These are phyloP conservation scores for Tetragnatha versicolor DNA, from an alignment of 1,140 invertebrate species.

Conservation along the genomic window DNA sequence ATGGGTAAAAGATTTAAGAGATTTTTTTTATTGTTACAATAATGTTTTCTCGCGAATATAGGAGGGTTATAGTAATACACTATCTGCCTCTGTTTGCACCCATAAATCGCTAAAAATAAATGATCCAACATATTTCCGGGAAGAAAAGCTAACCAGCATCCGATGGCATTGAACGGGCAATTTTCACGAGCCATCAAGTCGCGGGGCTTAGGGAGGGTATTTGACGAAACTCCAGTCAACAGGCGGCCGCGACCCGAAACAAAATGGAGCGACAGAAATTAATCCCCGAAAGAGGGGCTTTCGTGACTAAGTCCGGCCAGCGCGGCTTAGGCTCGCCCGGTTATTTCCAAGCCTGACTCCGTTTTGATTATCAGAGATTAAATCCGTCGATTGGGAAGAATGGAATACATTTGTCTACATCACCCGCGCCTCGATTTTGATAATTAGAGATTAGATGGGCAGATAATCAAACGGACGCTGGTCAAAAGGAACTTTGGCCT, in stretches of 20 bases:
- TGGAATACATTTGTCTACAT: not conserved
- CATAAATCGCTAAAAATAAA: not conserved
- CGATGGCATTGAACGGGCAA: too few relatives aligned
- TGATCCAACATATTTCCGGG: not conserved
- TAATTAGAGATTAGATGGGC: too few relatives aligned
- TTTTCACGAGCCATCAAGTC: constrained; percentile 4
- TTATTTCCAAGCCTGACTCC: not conserved
- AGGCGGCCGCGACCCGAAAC: constrained; percentile 5
- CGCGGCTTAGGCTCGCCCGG: not conserved
- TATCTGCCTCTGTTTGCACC: not conserved
- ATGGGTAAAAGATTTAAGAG: too few relatives aligned
- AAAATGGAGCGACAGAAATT: constrained; percentile 38
- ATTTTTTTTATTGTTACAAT: too few relatives aligned
- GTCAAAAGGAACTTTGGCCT: too few relatives aligned
- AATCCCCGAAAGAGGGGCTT: constrained; percentile 41
- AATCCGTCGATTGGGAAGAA: constrained; percentile 1
- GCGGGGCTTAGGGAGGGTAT: constrained; percentile 23
- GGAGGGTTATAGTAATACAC: not conserved
- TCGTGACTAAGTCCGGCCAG: not conserved
- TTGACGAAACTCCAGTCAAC: constrained; percentile 22
- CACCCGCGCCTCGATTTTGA: too few relatives aligned
- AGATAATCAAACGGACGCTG: too few relatives aligned
- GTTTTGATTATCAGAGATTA: constrained; percentile 33
- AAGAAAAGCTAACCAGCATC: too few relatives aligned
- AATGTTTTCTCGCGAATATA: too few relatives aligned